Conservation (phyloP, 2,797 vertebrate species). For the Megalops cyprinoides region DNA sequence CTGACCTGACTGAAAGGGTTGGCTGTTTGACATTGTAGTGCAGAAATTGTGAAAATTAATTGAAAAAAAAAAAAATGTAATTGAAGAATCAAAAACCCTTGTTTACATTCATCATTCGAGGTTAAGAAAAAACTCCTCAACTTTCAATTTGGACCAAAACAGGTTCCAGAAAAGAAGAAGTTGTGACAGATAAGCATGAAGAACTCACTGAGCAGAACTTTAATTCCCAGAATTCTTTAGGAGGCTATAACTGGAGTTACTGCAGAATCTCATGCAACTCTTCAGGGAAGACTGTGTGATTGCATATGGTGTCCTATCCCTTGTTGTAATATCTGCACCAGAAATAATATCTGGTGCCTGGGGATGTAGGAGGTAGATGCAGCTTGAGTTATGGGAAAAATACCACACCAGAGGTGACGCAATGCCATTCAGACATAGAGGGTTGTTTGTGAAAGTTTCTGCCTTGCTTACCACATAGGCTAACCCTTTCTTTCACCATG, state of each 20-base stretch:
- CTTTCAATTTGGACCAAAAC: background rate
- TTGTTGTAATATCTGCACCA: slow-evolving; percentile 1
- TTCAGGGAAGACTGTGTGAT: background rate
- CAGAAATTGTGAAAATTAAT: too few relatives aligned
- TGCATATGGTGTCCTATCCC: background rate
- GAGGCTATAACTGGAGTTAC: background rate
- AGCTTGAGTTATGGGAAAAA: slow-evolving; percentile 12
- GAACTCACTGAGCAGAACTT: background rate
- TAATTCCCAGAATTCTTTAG: background rate
- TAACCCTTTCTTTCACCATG: background rate
- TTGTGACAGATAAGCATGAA: background rate
- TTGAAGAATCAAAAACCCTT: background rate
- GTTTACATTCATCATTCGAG: background rate
- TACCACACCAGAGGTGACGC: slow-evolving; percentile 8
- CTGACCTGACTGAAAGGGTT: too few relatives aligned
- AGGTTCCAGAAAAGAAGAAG: background rate
- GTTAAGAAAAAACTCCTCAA: background rate
- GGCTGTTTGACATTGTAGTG: too few relatives aligned
- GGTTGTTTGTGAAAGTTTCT: slow-evolving; percentile 33
- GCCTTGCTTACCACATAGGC: background rate
- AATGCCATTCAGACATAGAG: background rate
- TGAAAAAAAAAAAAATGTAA: background rate
- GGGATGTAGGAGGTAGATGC: background rate
- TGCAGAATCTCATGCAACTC: background rate
- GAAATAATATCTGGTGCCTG: background rate